Evolutionary conservation across 2,113 vertebrate genomes (phyloP).

Genomic region (Gallinago media): DNA sequence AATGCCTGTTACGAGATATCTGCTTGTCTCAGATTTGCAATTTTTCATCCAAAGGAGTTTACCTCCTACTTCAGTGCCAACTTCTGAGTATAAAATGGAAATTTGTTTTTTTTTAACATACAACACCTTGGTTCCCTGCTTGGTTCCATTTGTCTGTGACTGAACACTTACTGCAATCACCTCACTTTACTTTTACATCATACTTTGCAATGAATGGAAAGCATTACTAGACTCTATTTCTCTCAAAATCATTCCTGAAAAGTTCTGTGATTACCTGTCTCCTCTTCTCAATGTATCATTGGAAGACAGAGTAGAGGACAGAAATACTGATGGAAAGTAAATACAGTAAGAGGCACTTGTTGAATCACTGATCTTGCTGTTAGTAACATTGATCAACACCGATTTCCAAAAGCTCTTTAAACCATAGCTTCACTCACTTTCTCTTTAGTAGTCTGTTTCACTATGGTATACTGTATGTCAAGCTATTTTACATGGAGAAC

Average conservation of each 20-base stretch:
- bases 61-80: background rate
- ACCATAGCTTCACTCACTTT: background rate
- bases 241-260: conserved; percentile 20
- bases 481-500: conserved; percentile 30
- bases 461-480: background rate
- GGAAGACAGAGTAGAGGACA: background rate
- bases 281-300: background rate
- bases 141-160: background rate
- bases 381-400: background rate
- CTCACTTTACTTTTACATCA: background rate
- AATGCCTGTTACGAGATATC: background rate
- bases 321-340: background rate
- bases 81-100: background rate
- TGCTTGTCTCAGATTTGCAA: background rate
- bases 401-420: background rate
- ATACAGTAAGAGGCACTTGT: background rate
- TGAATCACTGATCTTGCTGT: conserved; percentile 11
- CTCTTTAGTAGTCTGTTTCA: background rate
- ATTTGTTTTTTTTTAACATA: background rate
- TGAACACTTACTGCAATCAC: background rate
- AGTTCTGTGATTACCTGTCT: background rate
- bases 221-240: background rate
- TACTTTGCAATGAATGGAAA: conserved; percentile 3
- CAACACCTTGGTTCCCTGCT: background rate
- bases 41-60: background rate